Percentiles rank a stretch among this genome's conserved stretches.
Evolutionary conservation across 2,888 invertebrate genomes (phyloP).

Genomic region (Mimumesa dahlbomi): DNA sequence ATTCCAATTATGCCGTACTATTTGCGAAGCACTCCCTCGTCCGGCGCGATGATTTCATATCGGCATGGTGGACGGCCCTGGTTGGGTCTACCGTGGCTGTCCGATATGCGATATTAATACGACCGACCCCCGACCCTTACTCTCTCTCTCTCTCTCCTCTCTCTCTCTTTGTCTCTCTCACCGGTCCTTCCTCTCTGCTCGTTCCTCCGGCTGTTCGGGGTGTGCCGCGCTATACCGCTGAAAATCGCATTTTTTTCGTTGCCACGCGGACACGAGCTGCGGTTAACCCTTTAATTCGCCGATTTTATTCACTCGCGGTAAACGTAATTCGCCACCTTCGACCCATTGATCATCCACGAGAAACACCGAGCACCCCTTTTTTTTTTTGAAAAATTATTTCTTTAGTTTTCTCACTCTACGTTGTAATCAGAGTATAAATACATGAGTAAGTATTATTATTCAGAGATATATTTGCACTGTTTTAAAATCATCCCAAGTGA

Average conservation of each 20-base stretch:
- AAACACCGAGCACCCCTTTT: no score
- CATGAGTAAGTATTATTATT: no score
- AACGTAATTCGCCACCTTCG: background rate
- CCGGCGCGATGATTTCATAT: conserved; percentile 76
- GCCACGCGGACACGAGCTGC: conserved; percentile 44
- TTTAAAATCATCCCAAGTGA: no score
- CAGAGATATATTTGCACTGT: no score
- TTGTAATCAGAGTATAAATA: no score
- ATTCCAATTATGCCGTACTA: conserved; percentile 78
- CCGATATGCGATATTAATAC: conserved; percentile 79
- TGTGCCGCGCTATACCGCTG: conserved; percentile 10
- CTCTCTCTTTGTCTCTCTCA: conserved; percentile 7
- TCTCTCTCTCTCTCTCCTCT: conserved; percentile 24
- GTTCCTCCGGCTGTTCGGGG: conserved; percentile 12
- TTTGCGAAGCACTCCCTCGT: conserved; percentile 78
- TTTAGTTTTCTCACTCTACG: no score
- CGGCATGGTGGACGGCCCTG: conserved; percentile 60
- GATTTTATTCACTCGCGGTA: conserved; percentile 25
- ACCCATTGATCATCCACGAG: background rate
- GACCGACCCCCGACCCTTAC: conserved; percentile 72
- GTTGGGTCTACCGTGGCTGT: conserved; percentile 64
- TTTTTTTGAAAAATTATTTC: no score
- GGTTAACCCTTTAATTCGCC: conserved; percentile 47
- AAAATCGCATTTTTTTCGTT: conserved; percentile 56
- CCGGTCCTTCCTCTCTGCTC: background rate